Evolutionary conservation across 1,140 invertebrate species (phyloP).

Genomic region (Drosophila pachea): DNA sequence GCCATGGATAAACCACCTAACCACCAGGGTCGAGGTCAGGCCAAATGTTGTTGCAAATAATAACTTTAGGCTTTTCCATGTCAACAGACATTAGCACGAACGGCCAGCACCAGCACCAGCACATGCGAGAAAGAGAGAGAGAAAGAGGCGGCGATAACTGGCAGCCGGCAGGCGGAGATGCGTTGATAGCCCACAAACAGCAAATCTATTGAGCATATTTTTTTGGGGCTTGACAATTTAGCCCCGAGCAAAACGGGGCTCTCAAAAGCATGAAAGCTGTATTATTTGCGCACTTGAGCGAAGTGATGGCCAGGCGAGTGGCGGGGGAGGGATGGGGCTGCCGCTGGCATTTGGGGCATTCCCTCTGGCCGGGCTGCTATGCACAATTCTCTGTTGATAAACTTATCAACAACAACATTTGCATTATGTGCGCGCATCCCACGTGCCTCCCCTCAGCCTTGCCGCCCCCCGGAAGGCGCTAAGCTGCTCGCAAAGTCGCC

Average conservation of each 20-base stretch:
- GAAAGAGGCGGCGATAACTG: background rate
- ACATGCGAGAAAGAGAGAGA: background rate
- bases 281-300: constrained; percentile 19
- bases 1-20: background rate
- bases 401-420: constrained; percentile 59
- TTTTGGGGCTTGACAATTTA: constrained; percentile 4
- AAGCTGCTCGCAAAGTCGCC: constrained; percentile 19
- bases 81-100: constrained; percentile 70
- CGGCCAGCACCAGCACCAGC: constrained; percentile 25
- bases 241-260: background rate
- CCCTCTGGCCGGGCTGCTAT: constrained; percentile 37
- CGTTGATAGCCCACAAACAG: constrained; percentile 12
- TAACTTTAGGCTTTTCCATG: constrained; percentile 74
- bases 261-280: background rate
- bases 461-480: constrained; percentile 23
- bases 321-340: background rate
- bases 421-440: constrained; percentile 27
- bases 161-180: constrained; percentile 1
- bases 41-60: constrained; percentile 54
- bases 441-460: constrained; percentile 4
- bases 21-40: constrained; percentile 22
- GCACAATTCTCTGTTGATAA: constrained; percentile 68
- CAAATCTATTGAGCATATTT: constrained; percentile 9
- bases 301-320: too few relatives aligned
- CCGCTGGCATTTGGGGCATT: background rate